phyloP scores from a whole-genome alignment of 2,888 invertebrate species.

The Myathropa florea region DNA sequence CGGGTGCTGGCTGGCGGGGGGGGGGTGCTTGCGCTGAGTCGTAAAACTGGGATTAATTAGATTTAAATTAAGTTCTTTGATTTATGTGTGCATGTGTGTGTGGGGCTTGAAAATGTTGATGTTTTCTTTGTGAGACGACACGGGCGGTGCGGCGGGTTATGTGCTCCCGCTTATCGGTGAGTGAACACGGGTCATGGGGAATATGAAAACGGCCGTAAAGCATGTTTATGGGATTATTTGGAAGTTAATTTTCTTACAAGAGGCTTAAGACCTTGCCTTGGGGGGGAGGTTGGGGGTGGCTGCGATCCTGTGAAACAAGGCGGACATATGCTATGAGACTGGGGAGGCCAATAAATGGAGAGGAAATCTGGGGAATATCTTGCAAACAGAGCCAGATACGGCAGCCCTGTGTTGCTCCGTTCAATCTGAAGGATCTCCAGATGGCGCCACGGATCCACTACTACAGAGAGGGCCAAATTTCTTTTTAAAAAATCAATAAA shows the following conservation, averaged over 20 bases:
- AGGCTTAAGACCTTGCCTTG: background rate
- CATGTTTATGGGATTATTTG: constrained; percentile 42
- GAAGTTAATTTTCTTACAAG: constrained; percentile 4
- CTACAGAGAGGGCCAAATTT: too few species aligned
- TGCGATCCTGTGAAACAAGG: background rate
- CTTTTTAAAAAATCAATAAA: too few species aligned
- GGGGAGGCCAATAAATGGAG: too few species aligned
- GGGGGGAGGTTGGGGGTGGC: background rate
- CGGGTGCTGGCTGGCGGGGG: background rate
- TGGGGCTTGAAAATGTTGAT: background rate
- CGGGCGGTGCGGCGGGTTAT: too few species aligned
- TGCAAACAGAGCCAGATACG: too few species aligned
- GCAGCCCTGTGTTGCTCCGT: too few species aligned
- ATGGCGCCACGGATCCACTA: too few species aligned
- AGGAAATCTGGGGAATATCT: too few species aligned
- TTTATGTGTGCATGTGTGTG: constrained; percentile 11
- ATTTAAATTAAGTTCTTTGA: constrained; percentile 66
- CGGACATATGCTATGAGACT: too few species aligned
- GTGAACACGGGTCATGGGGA: constrained; percentile 44
- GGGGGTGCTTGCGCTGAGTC: constrained; percentile 10
- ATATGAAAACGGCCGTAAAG: constrained; percentile 16
- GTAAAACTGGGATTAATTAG: constrained; percentile 65
- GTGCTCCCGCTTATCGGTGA: constrained; percentile 37
- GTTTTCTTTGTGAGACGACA: background rate
- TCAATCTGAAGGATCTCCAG: too few species aligned